Evolutionary conservation across 2,113 vertebrate genomes (phyloP).

Genomic region (Neopipo cinnamomea): DNA sequence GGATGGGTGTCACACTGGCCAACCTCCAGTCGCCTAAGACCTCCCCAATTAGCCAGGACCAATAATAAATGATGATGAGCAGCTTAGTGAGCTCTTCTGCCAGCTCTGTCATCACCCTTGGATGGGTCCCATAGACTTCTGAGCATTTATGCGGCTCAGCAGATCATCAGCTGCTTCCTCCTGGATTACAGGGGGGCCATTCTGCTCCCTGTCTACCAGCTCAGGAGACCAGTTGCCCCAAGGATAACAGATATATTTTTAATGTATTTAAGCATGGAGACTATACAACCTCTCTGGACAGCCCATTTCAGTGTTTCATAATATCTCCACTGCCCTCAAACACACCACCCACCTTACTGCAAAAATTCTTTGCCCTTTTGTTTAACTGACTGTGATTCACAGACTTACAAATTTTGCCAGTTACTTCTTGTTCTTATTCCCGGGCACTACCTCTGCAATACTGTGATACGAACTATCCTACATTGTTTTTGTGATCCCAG

Average conservation of each 20-base stretch:
- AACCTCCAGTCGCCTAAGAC: fast-evolving
- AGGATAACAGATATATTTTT: neutral
- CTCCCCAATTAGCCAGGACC: neutral
- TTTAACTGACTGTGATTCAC: neutral
- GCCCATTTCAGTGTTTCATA: neutral
- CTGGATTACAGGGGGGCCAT: neutral
- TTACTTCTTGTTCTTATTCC: neutral
- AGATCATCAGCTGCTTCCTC: neutral
- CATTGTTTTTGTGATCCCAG: neutral
- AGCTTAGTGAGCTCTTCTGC: neutral
- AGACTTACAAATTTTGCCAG: neutral
- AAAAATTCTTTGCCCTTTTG: neutral
- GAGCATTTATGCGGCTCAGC: neutral
- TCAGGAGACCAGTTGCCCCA: neutral
- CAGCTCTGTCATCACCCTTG: too few species aligned
- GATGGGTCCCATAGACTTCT: neutral
- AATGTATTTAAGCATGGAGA: neutral
- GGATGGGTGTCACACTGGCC: neutral
- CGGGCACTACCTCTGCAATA: neutral
- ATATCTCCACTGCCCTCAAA: neutral
- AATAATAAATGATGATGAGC: neutral
- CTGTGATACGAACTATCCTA: neutral
- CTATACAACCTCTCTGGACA: neutral
- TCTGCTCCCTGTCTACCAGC: neutral
- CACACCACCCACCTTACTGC: neutral